Conservation (phyloP, 2,113 vertebrate genomes). For the Corythornis cristatus region DNA sequence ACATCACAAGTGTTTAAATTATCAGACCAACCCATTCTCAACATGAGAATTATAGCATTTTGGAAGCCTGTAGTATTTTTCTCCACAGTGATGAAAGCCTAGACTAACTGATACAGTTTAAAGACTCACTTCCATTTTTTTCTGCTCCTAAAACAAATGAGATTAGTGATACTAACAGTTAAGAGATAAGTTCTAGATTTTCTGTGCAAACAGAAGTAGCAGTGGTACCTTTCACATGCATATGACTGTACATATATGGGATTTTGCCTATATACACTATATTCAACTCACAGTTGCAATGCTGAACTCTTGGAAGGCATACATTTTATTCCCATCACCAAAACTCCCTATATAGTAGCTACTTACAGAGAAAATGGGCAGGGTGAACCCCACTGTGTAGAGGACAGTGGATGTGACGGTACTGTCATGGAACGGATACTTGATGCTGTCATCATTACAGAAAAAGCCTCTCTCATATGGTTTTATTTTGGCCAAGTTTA, state of each 20-base stretch:
- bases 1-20: background rate
- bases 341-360: conserved; percentile 73
- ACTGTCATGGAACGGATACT: conserved; percentile 93
- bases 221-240: background rate
- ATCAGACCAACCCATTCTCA: background rate
- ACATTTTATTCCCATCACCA: conserved; percentile 62
- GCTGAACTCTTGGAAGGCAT: conserved; percentile 1
- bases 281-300: background rate
- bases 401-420: conserved; percentile 92
- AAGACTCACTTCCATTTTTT: background rate
- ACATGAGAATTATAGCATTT: background rate
- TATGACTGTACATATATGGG: background rate
- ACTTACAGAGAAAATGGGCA: conserved; percentile 98
- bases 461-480: conserved; percentile 99
- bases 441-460: conserved; percentile 98
- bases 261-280: background rate
- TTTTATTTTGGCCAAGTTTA: conserved; percentile 96
- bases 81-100: background rate
- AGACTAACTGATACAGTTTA: background rate
- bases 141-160: background rate
- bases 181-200: background rate
- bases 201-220: background rate
- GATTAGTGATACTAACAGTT: background rate
- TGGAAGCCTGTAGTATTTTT: background rate
- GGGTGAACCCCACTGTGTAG: conserved; percentile 89